Evolutionary conservation across 1,140 invertebrate species (phyloP).

Genomic region (Thaumatotibia leucotreta): DNA sequence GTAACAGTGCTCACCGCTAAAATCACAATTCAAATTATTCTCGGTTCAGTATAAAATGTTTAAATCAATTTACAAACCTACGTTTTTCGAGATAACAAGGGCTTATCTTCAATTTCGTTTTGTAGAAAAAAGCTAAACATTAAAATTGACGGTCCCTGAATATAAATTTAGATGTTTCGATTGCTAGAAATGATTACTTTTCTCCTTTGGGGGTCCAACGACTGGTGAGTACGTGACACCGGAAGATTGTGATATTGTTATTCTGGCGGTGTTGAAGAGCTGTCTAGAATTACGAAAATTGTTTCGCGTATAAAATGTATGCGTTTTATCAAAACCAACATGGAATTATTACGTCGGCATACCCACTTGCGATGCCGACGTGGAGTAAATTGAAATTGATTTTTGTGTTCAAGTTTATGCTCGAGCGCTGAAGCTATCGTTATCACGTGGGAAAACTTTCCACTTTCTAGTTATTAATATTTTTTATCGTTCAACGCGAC

Average conservation of each 20-base stretch:
- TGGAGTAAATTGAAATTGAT: neutral
- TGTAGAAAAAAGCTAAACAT: constrained; percentile 29
- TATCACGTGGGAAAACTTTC: neutral
- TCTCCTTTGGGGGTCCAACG: constrained; percentile 38
- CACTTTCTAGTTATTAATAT: neutral
- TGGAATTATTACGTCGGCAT: constrained; percentile 16
- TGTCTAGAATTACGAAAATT: constrained; percentile 61
- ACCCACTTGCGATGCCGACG: neutral
- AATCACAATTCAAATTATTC: neutral
- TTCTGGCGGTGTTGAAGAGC: constrained; percentile 57
- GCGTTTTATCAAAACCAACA: constrained; percentile 16
- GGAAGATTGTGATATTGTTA: constrained; percentile 68
- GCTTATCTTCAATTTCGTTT: constrained; percentile 21
- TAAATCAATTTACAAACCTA: neutral
- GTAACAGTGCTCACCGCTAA: neutral
- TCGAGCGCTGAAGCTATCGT: neutral
- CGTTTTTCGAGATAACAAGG: constrained; percentile 10
- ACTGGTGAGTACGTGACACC: constrained; percentile 55
- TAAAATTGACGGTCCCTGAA: constrained; percentile 39
- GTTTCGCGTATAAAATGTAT: constrained; percentile 50
- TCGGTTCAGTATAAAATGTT: neutral
- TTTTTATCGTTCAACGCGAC: neutral
- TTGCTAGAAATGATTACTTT: constrained; percentile 55
- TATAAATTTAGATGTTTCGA: constrained; percentile 46
- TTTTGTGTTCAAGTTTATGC: neutral